Evolutionary conservation across 1,140 invertebrate genomes (phyloP).

Genomic region (Prorops nasuta): DNA sequence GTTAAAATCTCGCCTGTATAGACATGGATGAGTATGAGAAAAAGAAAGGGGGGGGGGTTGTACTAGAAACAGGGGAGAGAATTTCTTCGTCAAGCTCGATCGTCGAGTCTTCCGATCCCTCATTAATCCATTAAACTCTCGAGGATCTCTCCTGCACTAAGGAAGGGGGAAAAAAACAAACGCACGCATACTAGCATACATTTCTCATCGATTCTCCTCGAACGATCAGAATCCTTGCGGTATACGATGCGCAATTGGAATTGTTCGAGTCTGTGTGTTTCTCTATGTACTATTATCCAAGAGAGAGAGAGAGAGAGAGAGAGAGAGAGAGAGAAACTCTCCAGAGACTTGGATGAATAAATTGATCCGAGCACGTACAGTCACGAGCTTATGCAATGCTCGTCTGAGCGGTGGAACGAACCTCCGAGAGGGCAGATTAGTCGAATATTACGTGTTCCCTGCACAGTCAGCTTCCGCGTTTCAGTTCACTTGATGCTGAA

Average conservation of each 20-base stretch:
- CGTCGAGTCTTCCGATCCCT: no score
- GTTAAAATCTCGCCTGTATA: no score
- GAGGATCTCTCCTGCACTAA: no score
- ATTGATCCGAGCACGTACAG: not conserved
- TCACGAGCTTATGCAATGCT: not conserved
- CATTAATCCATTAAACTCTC: no score
- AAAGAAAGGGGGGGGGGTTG: no score
- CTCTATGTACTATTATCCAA: not conserved
- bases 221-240: no score
- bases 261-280: no score
- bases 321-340: not conserved
- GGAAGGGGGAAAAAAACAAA: no score
- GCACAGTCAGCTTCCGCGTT: conserved; percentile 16
- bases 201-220: not conserved
- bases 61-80: no score
- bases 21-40: no score
- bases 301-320: not conserved
- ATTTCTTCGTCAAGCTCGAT: no score
- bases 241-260: no score
- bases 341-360: not conserved
- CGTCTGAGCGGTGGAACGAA: not conserved
- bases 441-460: conserved; percentile 20
- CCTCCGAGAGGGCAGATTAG: conserved; percentile 5
- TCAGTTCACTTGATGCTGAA: conserved; percentile 15
- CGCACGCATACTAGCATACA: not conserved